Percentiles rank a stretch among this genome's conserved stretches.
phyloP scores from a whole-genome alignment of 1,140 invertebrate species.

The Stegodyphus dumicola region DNA sequence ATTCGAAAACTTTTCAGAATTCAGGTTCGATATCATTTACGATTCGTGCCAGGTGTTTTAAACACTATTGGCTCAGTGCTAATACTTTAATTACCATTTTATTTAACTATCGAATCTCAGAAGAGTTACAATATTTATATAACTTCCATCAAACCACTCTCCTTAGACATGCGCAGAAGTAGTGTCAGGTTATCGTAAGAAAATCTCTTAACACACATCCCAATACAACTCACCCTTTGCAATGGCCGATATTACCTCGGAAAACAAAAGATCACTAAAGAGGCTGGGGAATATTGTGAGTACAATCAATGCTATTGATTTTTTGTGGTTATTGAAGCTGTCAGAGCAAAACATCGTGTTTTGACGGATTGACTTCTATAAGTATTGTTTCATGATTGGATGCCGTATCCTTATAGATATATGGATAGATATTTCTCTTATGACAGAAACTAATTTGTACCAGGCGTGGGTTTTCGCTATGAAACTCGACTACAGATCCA shows the following conservation, averaged over 20 bases:
- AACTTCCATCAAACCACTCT: no score
- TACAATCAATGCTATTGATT: slow-evolving; percentile 47
- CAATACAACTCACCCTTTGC: not conserved
- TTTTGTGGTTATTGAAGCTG: slow-evolving; percentile 46
- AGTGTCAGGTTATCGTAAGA: no score
- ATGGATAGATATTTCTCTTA: slow-evolving; percentile 9
- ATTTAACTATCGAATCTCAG: no score
- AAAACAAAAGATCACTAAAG: slow-evolving; percentile 20
- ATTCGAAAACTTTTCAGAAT: no score
- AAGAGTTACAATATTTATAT: no score
- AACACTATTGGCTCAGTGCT: no score
- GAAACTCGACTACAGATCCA: not conserved
- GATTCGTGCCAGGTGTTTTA: no score
- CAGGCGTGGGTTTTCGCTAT: slow-evolving; percentile 21
- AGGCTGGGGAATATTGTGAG: not conserved
- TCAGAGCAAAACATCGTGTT: slow-evolving; percentile 53
- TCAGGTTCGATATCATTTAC: no score
- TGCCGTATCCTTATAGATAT: slow-evolving; percentile 11
- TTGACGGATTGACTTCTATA: slow-evolving; percentile 56
- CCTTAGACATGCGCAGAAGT: no score
- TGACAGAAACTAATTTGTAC: slow-evolving; percentile 43
- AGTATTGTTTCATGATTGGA: slow-evolving; percentile 56
- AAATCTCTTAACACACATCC: not conserved
- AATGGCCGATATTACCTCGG: slow-evolving; percentile 15
- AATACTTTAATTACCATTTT: no score